Percentiles rank a stretch among this genome's conserved stretches.
Conservation (phyloP, 1,140 invertebrate genomes). For the Mylabris phalerata region DNA sequence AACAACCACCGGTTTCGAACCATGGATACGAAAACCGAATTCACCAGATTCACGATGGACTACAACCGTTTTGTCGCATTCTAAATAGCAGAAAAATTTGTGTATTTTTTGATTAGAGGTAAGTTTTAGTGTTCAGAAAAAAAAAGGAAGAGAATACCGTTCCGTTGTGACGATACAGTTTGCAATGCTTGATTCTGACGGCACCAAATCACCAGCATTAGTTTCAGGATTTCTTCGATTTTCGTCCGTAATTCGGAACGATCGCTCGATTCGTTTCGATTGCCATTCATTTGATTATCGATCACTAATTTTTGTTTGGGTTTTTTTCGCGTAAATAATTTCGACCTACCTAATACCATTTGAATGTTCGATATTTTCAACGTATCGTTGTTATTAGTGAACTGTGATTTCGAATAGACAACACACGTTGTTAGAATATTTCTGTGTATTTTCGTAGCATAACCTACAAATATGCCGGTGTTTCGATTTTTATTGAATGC, state of each 20-base stretch:
- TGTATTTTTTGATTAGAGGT: too few relatives aligned
- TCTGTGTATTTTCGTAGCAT: too few relatives aligned
- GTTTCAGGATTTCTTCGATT: conserved; percentile 68
- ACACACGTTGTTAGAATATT: too few relatives aligned
- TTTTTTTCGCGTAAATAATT: neutral
- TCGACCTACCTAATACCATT: conserved; percentile 6
- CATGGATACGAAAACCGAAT: conserved; percentile 93
- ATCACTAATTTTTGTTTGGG: neutral
- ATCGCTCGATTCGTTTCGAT: too few relatives aligned
- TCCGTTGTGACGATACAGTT: conserved; percentile 48
- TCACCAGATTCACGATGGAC: conserved; percentile 78
- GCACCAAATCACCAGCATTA: conserved; percentile 76
- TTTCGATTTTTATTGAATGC: too few relatives aligned
- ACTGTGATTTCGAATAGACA: too few relatives aligned
- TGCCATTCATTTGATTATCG: neutral
- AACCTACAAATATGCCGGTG: too few relatives aligned
- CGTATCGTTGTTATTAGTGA: too few relatives aligned
- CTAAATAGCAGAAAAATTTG: conserved; percentile 51
- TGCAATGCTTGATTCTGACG: conserved; percentile 62
- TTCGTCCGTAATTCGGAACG: conserved; percentile 38
- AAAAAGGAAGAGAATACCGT: conserved; percentile 44
- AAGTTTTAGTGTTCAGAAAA: neutral
- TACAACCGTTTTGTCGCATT: conserved; percentile 78
- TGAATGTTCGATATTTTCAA: too few relatives aligned
- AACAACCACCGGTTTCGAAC: conserved; percentile 90